Evolutionary conservation across 2,888 invertebrate species (phyloP), one percentile per base, ranked within the genome.

Genomic region (Melinaea menophilus): DNA sequence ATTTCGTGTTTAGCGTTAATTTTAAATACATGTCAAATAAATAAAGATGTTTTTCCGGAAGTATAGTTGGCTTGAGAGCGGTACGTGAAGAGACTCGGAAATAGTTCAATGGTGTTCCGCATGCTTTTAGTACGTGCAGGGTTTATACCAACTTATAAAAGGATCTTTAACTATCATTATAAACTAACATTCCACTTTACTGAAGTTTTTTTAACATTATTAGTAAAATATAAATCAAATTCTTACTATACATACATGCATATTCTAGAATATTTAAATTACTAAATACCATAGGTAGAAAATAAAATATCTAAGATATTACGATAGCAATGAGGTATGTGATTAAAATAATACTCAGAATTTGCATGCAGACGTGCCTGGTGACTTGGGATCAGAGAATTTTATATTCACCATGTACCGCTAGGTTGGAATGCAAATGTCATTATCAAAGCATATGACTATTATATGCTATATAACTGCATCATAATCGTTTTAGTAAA

Each of bases 291-390:
- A 59, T 65, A 31, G 56, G 46, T 59, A 37, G 58, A 59, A 59
- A 63, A 56, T 37, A 67, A 59, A 65, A 63, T 63, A 57, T 58
- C 61, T 65, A 61, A 47, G 35, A 55, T 61, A 65, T 64, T 58
- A 60, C 46, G 51, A 13, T 61, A 61, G 62, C 59, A 61, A 58
- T 33, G 61, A 63, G 63, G 65, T 63, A 63, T 67, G 67, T 67
- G 67, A 67, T 67, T 67, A 65, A 67, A 68, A 68, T 68, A 68
- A 68, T 68, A 65, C 59, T 63, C 64, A 67, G 59, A 59, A 69
- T 71, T 71, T 66, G 65, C 67, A 71, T 69, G 58, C 51, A 62
- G 51, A 68, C 66, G 66, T 68, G 68, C 65, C 61, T 57, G 54
- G 58, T 41, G 22, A 35, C 56, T 9, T 58, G 65, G 61, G 59